phyloP scores from a whole-genome alignment of 1,140 invertebrate genomes.

The Scaptomyza montana region DNA sequence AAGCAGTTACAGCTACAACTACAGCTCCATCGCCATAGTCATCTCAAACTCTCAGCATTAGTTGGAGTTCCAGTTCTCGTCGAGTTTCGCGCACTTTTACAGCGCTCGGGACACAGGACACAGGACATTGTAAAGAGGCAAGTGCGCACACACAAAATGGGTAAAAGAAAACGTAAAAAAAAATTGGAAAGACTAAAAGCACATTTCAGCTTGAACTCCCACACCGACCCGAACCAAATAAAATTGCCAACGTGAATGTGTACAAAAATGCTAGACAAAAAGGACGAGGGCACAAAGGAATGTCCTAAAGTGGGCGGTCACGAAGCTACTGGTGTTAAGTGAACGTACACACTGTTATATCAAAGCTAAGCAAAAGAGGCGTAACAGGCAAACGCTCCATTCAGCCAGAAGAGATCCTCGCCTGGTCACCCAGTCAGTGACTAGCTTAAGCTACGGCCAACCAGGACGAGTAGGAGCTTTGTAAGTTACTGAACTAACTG shows the following conservation, averaged over 20 bases:
- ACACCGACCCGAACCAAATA: conserved; percentile 66
- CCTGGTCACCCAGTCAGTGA: conserved; percentile 4
- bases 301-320: background rate
- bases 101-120: conserved; percentile 51
- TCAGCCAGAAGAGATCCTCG: conserved; percentile 1
- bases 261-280: conserved; percentile 56
- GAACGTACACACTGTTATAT: conserved; percentile 82
- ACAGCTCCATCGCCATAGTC: conserved; percentile 7
- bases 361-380: conserved; percentile 80
- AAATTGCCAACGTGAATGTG: conserved; percentile 80
- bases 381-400: conserved; percentile 48
- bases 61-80: conserved; percentile 51
- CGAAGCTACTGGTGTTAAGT: conserved; percentile 63
- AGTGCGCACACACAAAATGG: conserved; percentile 37
- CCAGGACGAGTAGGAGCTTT: conserved; percentile 9
- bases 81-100: conserved; percentile 69
- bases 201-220: conserved; percentile 81
- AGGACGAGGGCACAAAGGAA: background rate
- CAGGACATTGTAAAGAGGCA: conserved; percentile 40
- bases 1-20: conserved; percentile 10
- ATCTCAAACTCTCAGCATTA: conserved; percentile 32
- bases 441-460: conserved; percentile 46
- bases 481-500: conserved; percentile 29
- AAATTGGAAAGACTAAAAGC: conserved; percentile 54
- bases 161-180: conserved; percentile 25